Evolutionary conservation across 1,140 invertebrate genomes (phyloP), one percentile per base, ranked within the genome.

Genomic region (Drosophila takahashii): DNA sequence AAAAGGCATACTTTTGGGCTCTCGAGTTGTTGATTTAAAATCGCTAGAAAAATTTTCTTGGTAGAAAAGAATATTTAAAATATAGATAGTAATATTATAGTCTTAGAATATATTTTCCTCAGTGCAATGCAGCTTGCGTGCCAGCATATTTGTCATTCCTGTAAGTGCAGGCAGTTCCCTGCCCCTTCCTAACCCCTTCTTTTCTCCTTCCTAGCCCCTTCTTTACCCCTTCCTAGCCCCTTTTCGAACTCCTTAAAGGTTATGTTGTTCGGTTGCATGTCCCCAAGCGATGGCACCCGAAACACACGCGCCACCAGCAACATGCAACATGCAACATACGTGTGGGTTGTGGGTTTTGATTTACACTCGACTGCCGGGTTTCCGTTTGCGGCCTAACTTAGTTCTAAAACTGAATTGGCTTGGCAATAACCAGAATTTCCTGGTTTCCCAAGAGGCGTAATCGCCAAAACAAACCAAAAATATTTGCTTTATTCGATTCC

Each of bases 131-230:
- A 59, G 53, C 39, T 57, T 89, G 83, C 79, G 71, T 77, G 64
- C 41, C 79, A 65, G 67, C 79, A 83, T 83, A 83, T 89, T 87
- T 89, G 79, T 87, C 84, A 87, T 89, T 77, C 58, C 65, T 67
- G 58, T 44, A 32, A 56, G 37, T 51, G 57, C 59, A 64, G 32
- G 58, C 47, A 45, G 51, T 75, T 66, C 39, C 76, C 79, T 27
- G 34, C 54, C 48, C 64, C 52, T 34, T 42, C 67, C 51, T 27
- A 47, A n/a, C 44, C 45, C 45, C 45, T 16, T 10, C 8, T 1
- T 48, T 9, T 1, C 7, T 1, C 5, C 42, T 22, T 10, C 42
- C 22, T 22, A 2, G 3, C 22, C 22, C 22, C 22, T 22, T 22
- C 22, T 22, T 22, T 10, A 18, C 32, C 59, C 45, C 42, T 36